Conservation (phyloP, 2,797 vertebrate genomes). For the Gila robusta region DNA sequence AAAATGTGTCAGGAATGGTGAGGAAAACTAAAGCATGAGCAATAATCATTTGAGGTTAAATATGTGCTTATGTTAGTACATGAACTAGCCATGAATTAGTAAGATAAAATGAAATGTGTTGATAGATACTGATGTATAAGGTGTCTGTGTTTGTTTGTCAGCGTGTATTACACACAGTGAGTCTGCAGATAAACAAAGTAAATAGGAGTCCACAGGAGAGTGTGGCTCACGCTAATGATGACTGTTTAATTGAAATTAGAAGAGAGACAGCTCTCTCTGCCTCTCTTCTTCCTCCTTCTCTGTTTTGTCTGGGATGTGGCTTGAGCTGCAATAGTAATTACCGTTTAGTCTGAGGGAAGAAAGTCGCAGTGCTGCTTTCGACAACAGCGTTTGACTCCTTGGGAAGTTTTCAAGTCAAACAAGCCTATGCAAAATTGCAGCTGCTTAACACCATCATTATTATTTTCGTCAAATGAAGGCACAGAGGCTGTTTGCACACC, state of each 20-base stretch:
- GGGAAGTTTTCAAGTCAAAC: constrained; percentile 45
- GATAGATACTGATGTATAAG: background rate
- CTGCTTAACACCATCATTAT: constrained; percentile 41
- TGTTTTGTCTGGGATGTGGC: constrained; percentile 24
- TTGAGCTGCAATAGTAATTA: constrained; percentile 32
- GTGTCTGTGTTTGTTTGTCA: background rate
- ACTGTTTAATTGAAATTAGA: constrained; percentile 48
- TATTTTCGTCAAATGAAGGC: constrained; percentile 34
- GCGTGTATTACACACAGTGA: background rate
- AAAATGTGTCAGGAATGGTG: constrained; percentile 52
- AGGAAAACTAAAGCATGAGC: constrained; percentile 31
- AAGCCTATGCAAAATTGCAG: constrained; percentile 38
- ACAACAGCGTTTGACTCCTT: background rate
- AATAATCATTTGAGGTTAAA: constrained; percentile 15
- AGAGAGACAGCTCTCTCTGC: constrained; percentile 10
- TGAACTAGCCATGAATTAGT: background rate
- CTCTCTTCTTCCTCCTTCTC: background rate
- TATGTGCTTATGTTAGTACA: background rate
- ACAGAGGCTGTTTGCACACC: constrained; percentile 42
- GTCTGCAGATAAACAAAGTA: constrained; percentile 29
- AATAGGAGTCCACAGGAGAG: constrained; percentile 21
- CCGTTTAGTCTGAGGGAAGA: constrained; percentile 5
- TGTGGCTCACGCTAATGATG: constrained; percentile 34
- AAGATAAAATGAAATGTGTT: background rate
- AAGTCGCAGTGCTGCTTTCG: constrained; percentile 1